phyloP scores from a whole-genome alignment of 1,140 invertebrate species.

The Colletes latitarsis region DNA sequence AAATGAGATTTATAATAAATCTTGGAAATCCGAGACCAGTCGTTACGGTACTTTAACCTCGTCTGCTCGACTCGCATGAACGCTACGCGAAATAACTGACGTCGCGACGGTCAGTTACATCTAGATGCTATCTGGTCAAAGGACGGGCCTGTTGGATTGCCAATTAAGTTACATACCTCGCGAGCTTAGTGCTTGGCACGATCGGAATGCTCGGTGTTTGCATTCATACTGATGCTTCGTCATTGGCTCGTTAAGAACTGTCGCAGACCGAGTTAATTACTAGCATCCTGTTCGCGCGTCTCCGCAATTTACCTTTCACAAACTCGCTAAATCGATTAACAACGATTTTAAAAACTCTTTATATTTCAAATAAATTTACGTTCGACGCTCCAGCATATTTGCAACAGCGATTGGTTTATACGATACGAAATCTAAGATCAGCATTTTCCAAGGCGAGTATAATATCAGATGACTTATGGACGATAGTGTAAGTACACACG shows the following conservation, averaged over 20 bases:
- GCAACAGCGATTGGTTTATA: no score
- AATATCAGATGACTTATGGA: no score
- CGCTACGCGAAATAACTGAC: no score
- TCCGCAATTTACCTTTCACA: no score
- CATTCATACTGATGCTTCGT: slow-evolving; percentile 1
- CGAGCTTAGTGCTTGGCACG: background rate
- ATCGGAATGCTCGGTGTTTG: background rate
- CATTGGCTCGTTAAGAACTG: background rate
- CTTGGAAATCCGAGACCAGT: slow-evolving; percentile 23
- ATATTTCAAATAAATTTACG: no score
- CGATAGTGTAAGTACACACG: no score
- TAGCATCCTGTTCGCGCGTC: background rate
- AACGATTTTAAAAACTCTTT: no score
- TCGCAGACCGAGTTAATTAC: background rate
- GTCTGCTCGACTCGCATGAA: background rate
- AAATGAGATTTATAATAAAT: slow-evolving; percentile 73
- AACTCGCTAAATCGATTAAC: no score
- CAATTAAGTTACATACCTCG: slow-evolving; percentile 29
- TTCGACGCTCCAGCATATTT: no score
- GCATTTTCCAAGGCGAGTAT: no score
- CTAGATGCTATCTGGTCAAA: slow-evolving; percentile 18
- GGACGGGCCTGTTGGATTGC: background rate
- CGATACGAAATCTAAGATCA: no score
- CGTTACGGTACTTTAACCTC: slow-evolving; percentile 18
- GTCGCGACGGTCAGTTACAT: slow-evolving; percentile 6